phyloP scores from a whole-genome alignment of 2,888 invertebrate genomes.

The Bombylius discolor region DNA sequence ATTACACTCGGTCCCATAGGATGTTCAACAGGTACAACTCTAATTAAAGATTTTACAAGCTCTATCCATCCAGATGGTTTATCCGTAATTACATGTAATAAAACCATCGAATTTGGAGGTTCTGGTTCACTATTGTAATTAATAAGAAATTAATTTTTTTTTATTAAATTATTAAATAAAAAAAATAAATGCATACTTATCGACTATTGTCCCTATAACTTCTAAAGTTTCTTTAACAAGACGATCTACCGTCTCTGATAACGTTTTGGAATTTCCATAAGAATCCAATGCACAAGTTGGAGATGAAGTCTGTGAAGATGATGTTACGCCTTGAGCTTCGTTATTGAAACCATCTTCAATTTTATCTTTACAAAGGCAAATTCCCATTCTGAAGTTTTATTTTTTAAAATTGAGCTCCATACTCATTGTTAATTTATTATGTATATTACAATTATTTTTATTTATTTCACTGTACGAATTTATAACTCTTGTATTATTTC shows the following conservation, averaged over 20 bases:
- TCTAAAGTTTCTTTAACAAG: constrained; percentile 69
- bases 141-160: background rate
- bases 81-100: constrained; percentile 74
- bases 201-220: constrained; percentile 68
- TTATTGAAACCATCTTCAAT: constrained; percentile 40
- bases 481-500: too few relatives aligned
- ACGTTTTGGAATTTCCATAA: constrained; percentile 16
- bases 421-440: too few relatives aligned
- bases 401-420: too few relatives aligned
- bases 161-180: background rate
- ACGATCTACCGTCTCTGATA: constrained; percentile 47
- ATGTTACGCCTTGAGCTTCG: constrained; percentile 19
- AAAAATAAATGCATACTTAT: constrained; percentile 50
- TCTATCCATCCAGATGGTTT: constrained; percentile 85
- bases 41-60: constrained; percentile 60
- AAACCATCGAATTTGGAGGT: constrained; percentile 70
- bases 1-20: constrained; percentile 84
- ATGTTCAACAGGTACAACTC: constrained; percentile 59
- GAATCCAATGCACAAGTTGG: background rate
- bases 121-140: constrained; percentile 59
- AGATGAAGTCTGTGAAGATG: constrained; percentile 13
- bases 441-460: too few relatives aligned
- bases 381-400: constrained; percentile 45
- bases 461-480: too few relatives aligned
- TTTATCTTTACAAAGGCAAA: constrained; percentile 61